A percentile compares a stretch with the other conserved stretches of the same genome.
Evolutionary conservation across 2,113 vertebrate genomes (phyloP).

Genomic region (Periophthalmus modestus): DNA sequence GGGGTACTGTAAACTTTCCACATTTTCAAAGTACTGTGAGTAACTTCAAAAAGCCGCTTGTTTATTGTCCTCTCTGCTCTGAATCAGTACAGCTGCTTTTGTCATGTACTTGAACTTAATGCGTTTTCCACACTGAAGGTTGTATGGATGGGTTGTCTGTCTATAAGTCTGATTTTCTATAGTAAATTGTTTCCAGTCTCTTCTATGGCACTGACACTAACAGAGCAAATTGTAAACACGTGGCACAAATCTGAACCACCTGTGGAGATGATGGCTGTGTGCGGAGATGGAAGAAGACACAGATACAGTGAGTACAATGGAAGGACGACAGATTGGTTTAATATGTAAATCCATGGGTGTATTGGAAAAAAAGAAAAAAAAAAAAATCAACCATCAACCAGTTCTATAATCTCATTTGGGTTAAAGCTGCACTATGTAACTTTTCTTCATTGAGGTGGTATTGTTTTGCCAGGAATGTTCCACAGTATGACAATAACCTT

Average conservation of each 20-base stretch:
- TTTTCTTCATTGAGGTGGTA: too few species aligned
- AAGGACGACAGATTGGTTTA: background rate
- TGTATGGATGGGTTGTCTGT: background rate
- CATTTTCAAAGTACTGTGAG: background rate
- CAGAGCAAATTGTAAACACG: constrained; percentile 1
- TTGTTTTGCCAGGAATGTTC: too few species aligned
- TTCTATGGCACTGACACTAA: background rate
- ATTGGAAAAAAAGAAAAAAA: background rate
- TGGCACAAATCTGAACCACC: constrained; percentile 1
- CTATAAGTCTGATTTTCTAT: background rate
- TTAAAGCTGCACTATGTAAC: too few species aligned
- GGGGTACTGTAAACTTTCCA: background rate
- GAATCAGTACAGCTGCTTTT: constrained; percentile 1
- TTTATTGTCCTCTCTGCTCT: background rate
- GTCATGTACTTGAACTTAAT: background rate
- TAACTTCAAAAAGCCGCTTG: background rate
- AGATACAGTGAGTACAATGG: background rate
- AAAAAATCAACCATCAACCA: too few species aligned
- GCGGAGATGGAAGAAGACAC: background rate
- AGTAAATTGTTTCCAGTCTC: constrained; percentile 8
- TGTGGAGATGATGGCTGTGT: background rate
- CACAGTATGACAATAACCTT: too few species aligned
- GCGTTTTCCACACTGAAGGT: constrained; percentile 1
- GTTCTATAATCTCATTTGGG: too few species aligned
- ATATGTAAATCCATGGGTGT: background rate